Percentiles rank a stretch among this genome's conserved stretches.
These are phyloP conservation scores for Habrosyne pyritoides DNA, from an alignment of 2,888 invertebrate species.

Conservation along the genomic window DNA sequence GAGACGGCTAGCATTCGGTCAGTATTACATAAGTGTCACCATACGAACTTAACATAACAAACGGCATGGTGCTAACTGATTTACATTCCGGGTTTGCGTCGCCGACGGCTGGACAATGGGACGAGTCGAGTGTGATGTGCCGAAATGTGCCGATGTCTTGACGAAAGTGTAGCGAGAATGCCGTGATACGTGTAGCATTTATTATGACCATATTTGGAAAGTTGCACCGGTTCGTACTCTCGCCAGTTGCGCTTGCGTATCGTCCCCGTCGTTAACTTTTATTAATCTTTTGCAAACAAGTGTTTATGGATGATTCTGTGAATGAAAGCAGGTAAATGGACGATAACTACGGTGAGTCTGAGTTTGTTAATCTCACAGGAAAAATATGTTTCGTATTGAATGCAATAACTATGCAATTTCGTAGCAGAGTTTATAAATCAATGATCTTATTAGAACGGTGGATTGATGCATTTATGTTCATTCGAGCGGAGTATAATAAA, in stretches of 20 bases:
- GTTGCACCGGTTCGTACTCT: neutral
- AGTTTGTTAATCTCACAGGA: neutral
- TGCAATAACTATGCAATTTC: neutral
- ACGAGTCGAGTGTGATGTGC: constrained; percentile 13
- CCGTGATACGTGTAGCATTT: constrained; percentile 19
- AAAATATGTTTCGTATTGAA: neutral
- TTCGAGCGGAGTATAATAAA: neutral
- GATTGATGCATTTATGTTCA: neutral
- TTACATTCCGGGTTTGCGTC: constrained; percentile 27
- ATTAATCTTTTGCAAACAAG: constrained; percentile 1
- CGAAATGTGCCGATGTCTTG: constrained; percentile 7
- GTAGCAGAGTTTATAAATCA: neutral
- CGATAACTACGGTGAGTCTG: constrained; percentile 3
- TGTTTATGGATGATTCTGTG: constrained; percentile 3
- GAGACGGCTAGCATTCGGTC: neutral
- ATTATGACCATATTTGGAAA: constrained; percentile 23
- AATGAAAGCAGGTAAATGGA: constrained; percentile 5
- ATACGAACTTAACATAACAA: constrained; percentile 3
- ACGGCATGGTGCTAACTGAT: constrained; percentile 26
- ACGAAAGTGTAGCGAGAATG: constrained; percentile 21
- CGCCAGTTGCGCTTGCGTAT: neutral
- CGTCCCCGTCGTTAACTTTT: neutral
- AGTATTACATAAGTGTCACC: constrained; percentile 3
- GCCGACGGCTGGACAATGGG: constrained; percentile 20
- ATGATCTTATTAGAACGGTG: neutral